Evolutionary conservation across 2,113 vertebrate species (phyloP), one percentile per base, ranked within the genome.

Genomic region (Megalops atlanticus): DNA sequence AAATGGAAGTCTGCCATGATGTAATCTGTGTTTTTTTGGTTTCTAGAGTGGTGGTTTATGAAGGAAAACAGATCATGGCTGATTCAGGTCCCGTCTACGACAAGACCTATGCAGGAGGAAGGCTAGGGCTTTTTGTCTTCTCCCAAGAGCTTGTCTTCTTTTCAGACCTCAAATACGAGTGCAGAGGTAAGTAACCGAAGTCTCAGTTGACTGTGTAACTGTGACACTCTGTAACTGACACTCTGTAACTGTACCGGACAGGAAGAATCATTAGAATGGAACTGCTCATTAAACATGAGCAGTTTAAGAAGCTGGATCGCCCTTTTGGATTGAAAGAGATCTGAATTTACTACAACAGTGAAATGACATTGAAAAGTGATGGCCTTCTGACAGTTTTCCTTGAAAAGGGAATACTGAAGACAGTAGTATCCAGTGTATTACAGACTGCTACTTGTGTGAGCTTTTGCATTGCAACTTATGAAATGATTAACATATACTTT

Each of bases 141-240:
- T 99, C 98, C 33, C 98, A 99, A 92, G 98, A 99, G 83, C 94
- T 99, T 93, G 95, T 99, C 81, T 99, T 97, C 90, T 99, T 99
- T 94, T 99, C 98, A 43, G 98, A 99, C 85, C 97, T 99, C 90
- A 99, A 97, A 86, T 99, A 99, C 27, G 98, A 99, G 88, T 99
- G 98, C 93, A 94, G 94, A 97, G 98, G 98, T 99, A 86, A 95
- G 97, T 93, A 79, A 1, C 70, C 16, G 2, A 0, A 31, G n/a
- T n/a, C 58, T n/a, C n/a, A n/a, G n/a, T n/a, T n/a, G n/a, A n/a
- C n/a, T 31, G 24, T 31, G 8, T 24, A 7, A 27, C 58, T 27
- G n/a, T 64, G 24, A 64, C 58, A 64, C 58, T 0, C 12, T 2
- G 15, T 27, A 31, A 31, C n/a, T 45, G 43, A 45, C 1, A 45